A percentile compares a stretch with the other conserved stretches of the same genome.
These are phyloP conservation scores for Oryzias javanicus DNA, from an alignment of 2,113 vertebrate species.

Conservation along the genomic window DNA sequence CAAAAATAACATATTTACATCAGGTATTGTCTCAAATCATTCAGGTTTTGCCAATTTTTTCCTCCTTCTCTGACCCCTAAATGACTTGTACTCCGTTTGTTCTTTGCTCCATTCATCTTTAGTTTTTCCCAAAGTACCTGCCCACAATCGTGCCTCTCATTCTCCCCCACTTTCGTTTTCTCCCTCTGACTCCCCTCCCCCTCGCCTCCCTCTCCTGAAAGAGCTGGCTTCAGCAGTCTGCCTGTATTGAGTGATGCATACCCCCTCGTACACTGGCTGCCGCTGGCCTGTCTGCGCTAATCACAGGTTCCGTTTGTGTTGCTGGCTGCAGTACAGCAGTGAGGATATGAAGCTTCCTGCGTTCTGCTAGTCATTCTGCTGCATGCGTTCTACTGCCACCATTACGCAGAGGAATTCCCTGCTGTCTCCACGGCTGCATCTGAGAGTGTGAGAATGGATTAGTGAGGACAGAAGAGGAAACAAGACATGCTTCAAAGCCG, in stretches of 20 bases:
- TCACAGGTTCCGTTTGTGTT: constrained; percentile 37
- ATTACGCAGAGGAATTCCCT: constrained; percentile 74
- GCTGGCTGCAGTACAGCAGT: constrained; percentile 50
- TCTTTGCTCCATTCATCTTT: constrained; percentile 24
- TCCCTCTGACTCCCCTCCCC: background rate
- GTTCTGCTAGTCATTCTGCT: constrained; percentile 63
- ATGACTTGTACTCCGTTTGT: constrained; percentile 6
- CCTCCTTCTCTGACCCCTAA: background rate
- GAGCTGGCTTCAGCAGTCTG: constrained; percentile 71
- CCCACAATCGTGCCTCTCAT: constrained; percentile 15
- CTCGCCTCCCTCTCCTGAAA: constrained; percentile 38
- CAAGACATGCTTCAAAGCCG: constrained; percentile 49
- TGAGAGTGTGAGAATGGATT: constrained; percentile 31
- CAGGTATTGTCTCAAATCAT: background rate
- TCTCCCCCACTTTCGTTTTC: constrained; percentile 1
- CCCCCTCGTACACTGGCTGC: constrained; percentile 31
- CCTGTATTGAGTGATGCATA: constrained; percentile 49
- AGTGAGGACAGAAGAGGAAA: constrained; percentile 27
- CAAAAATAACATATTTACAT: background rate
- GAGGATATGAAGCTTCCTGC: constrained; percentile 60
- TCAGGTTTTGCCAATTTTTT: background rate
- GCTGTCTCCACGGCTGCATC: constrained; percentile 46
- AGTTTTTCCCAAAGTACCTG: constrained; percentile 24
- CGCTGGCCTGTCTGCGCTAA: constrained; percentile 39
- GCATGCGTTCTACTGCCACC: constrained; percentile 66